Conservation (phyloP, 2,113 vertebrate species). For the Phyllostomus discolor region DNA sequence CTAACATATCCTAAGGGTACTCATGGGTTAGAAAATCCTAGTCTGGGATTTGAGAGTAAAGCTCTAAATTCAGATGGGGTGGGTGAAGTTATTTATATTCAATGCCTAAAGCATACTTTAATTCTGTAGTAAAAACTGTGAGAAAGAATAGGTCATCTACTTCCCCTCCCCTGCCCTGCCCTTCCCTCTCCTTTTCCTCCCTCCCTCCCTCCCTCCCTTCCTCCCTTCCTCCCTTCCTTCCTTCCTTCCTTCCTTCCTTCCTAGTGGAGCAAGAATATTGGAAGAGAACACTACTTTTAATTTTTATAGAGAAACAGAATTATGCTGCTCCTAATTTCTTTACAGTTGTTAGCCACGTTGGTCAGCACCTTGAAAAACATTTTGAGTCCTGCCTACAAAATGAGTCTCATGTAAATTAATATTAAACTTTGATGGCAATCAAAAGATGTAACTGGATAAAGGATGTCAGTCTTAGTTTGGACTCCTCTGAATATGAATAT, state of each 20-base stretch:
- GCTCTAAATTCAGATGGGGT: background rate
- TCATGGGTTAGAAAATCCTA: background rate
- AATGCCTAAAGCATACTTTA: background rate
- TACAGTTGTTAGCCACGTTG: background rate
- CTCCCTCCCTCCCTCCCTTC: background rate
- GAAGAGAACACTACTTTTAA: background rate
- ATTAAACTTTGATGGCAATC: background rate
- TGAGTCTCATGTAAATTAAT: background rate
- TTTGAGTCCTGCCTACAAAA: background rate
- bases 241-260: background rate
- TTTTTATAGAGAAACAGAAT: slow-evolving; percentile 26
- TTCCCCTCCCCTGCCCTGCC: background rate
- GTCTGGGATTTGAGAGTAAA: slow-evolving; percentile 3
- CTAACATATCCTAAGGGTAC: background rate
- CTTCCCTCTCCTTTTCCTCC: fast-evolving
- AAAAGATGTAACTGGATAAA: background rate
- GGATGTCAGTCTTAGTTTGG: background rate
- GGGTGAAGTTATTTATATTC: background rate
- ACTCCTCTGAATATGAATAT: background rate
- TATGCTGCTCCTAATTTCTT: background rate
- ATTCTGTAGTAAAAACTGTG: slow-evolving; percentile 34
- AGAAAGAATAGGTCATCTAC: background rate
- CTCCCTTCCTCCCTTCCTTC: background rate
- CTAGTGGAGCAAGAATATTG: background rate
- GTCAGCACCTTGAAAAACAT: slow-evolving; percentile 1